These are phyloP conservation scores for Pristis pectinata DNA, from an alignment of 2,797 vertebrate genomes.

Conservation along the genomic window DNA sequence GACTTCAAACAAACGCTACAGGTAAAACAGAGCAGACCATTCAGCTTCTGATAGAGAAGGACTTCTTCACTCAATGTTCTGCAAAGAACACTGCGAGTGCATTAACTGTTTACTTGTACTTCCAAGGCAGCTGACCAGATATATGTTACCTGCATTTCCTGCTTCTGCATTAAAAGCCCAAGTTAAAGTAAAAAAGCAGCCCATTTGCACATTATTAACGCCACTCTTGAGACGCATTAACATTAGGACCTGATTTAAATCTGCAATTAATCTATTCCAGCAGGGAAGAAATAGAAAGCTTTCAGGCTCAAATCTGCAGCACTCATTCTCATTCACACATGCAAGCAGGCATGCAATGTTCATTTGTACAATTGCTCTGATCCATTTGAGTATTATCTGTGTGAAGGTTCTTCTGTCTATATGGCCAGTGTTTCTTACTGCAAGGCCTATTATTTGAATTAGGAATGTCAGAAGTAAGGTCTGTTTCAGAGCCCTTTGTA, in stretches of 20 bases:
- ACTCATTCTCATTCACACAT: background rate
- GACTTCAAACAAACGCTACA: background rate
- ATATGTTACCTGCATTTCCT: background rate
- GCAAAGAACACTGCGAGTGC: background rate
- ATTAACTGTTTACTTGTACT: background rate
- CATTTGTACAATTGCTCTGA: constrained; percentile 1
- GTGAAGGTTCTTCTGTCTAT: background rate
- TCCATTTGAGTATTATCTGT: constrained; percentile 27
- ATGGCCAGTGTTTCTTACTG: background rate
- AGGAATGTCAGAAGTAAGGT: background rate
- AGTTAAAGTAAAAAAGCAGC: background rate
- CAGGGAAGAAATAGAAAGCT: background rate
- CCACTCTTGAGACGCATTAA: constrained; percentile 7
- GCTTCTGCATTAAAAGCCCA: background rate
- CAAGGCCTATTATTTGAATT: background rate
- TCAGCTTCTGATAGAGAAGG: background rate
- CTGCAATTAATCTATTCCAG: constrained; percentile 15
- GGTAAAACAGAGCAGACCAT: background rate
- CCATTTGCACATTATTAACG: constrained; percentile 23
- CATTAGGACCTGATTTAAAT: constrained; percentile 9
- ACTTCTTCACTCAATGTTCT: background rate
- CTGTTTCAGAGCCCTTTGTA: background rate
- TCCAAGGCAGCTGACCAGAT: background rate
- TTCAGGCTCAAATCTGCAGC: background rate
- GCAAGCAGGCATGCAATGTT: background rate